These are phyloP conservation scores for Resseliella maxima DNA, from an alignment of 2,888 invertebrate genomes.

Conservation along the genomic window DNA sequence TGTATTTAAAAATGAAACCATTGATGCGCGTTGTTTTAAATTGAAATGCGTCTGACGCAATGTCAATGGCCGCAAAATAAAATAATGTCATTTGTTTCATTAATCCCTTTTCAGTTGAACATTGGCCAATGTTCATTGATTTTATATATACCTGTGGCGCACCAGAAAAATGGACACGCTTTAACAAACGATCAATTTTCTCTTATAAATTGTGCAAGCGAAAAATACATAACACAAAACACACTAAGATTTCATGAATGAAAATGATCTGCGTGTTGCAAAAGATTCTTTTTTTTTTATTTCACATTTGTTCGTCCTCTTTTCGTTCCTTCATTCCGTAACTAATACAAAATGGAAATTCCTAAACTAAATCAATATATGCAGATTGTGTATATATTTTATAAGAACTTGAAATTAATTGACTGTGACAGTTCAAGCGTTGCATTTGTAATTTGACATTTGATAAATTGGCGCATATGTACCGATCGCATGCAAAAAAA, in stretches of 20 bases:
- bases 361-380: not conserved
- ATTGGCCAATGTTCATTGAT: not conserved
- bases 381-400: not conserved
- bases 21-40: constrained; percentile 40
- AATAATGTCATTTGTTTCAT: constrained; percentile 51
- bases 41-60: not conserved
- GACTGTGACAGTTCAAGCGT: constrained; percentile 55
- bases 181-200: constrained; percentile 12
- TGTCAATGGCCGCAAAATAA: not conserved
- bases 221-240: not conserved
- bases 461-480: constrained; percentile 42
- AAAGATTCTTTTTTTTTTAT: not conserved
- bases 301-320: not conserved
- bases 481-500: constrained; percentile 3
- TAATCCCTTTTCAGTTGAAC: not conserved
- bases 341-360: not conserved
- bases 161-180: constrained; percentile 42
- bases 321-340: not conserved
- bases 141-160: constrained; percentile 42
- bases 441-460: constrained; percentile 54
- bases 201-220: constrained; percentile 10
- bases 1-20: not conserved
- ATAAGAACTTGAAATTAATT: constrained; percentile 35
- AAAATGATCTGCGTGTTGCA: constrained; percentile 49
- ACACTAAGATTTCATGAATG: constrained; percentile 1